Conservation (phyloP, 1,140 invertebrate species). For the Mycetomoellerius zeteki region DNA sequence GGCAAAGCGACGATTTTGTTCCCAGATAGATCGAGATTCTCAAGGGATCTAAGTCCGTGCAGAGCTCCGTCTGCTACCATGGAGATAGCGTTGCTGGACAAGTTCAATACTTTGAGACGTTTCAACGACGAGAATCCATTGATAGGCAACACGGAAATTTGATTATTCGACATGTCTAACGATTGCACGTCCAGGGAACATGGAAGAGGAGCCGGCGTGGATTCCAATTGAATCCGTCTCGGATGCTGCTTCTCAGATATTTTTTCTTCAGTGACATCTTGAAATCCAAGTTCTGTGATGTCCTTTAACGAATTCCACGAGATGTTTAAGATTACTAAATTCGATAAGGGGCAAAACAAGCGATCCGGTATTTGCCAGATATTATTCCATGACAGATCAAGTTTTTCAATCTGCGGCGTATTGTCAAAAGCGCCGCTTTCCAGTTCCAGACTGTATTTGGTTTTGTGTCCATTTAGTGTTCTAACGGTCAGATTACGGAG, state of each 20-base stretch:
- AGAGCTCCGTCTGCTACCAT: slow-evolving; percentile 94
- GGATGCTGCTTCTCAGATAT: slow-evolving; percentile 76
- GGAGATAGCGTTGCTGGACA: slow-evolving; percentile 95
- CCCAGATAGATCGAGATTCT: slow-evolving; percentile 94
- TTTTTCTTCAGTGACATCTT: slow-evolving; percentile 84
- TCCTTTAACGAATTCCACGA: slow-evolving; percentile 95
- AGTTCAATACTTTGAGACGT: slow-evolving; percentile 91
- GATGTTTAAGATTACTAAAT: slow-evolving; percentile 92
- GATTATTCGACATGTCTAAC: slow-evolving; percentile 94
- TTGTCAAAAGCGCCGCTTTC: slow-evolving; percentile 91
- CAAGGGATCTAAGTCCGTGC: slow-evolving; percentile 91
- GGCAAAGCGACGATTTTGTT: slow-evolving; percentile 96
- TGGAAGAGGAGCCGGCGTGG: slow-evolving; percentile 83
- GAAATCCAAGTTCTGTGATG: slow-evolving; percentile 93
- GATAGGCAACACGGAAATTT: slow-evolving; percentile 93
- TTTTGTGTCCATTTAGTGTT: slow-evolving; percentile 93
- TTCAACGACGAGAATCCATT: slow-evolving; percentile 93
- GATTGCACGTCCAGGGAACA: slow-evolving; percentile 94
- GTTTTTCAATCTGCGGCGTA: slow-evolving; percentile 91
- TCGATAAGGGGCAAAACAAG: slow-evolving; percentile 93
- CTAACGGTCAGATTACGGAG: slow-evolving; percentile 93
- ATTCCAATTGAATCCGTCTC: slow-evolving; percentile 55
- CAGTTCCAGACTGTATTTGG: slow-evolving; percentile 93
- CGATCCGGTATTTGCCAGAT: slow-evolving; percentile 95
- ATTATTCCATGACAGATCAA: slow-evolving; percentile 96